Evolutionary conservation across 1,140 invertebrate genomes (phyloP).

Genomic region (Temnothorax longispinosus): DNA sequence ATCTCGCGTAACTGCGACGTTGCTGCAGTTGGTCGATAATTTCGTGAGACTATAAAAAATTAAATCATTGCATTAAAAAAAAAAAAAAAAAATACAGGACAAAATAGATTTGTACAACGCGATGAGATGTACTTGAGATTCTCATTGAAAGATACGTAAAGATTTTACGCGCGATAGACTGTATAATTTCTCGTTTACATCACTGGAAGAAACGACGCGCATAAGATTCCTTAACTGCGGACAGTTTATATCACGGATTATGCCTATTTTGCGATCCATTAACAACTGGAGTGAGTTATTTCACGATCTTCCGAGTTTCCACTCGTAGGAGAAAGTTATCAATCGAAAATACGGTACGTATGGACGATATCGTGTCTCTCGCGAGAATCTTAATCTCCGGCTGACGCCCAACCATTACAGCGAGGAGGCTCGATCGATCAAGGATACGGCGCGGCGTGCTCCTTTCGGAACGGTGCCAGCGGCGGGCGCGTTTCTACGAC

Average conservation of each 20-base stretch:
- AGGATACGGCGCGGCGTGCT: slow-evolving; percentile 22
- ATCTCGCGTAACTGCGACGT: neutral
- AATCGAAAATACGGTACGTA: neutral
- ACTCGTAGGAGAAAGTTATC: neutral
- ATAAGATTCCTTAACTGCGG: neutral
- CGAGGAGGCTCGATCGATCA: slow-evolving; percentile 28
- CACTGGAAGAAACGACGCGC: neutral
- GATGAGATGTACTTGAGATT: neutral
- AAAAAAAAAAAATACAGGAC: neutral
- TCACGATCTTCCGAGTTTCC: neutral
- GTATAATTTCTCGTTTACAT: neutral
- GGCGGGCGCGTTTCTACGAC: slow-evolving; percentile 39
- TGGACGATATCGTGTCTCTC: neutral
- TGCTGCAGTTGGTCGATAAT: neutral
- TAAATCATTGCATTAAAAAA: neutral
- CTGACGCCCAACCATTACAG: slow-evolving; percentile 39
- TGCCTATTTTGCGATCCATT: neutral
- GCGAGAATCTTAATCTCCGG: slow-evolving; percentile 22
- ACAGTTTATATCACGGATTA: neutral
- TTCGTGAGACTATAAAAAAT: slow-evolving; percentile 2
- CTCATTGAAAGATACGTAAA: neutral
- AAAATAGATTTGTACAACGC: neutral
- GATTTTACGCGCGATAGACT: neutral
- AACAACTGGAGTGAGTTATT: slow-evolving; percentile 5
- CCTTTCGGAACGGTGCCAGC: slow-evolving; percentile 37